Base-by-base conservation (phyloP, 1,140 invertebrate species). In the Pachyrhynchus sulphureomaculatus region DNA sequence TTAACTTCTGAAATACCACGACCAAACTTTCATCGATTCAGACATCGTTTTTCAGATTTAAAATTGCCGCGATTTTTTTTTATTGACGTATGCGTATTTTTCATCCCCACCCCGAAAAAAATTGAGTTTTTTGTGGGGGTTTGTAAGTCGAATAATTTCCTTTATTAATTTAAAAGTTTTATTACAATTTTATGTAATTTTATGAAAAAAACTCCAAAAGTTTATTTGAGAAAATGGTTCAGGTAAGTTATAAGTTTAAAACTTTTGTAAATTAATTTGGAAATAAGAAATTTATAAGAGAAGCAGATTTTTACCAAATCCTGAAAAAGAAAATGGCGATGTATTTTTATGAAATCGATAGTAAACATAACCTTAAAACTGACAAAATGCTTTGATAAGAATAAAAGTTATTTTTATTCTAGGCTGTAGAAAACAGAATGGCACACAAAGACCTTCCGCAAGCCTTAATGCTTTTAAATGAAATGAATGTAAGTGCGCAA, bases 401-500 rank as follows among this genome's bases (percentile, higher is more conserved):
- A 42, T 20, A 21, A 9, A 18, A 23, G 15, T 41, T 41, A 18
- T 41, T 42, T 29, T 26, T 26, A 17, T 54, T 54, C 42, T 21
- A 42, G 52, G 17, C 34, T 4, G 1, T 20, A 17, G 24, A 54
- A 20, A 23, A 26, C 34, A 57, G 21, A 48, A 83, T 82, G 75
- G 84, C 83, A 65, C 83, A 87, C 72, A 82, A 83, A 71, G 89
- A 93, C 73, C 76, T 92, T 41, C 84, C 86, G 10, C 85, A 89
- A 78, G 88, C 88, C 39, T 79, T 90, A 48, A 82, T 84, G 59
- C 78, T 92, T 45, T 75, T 93, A 15, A 83, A 82, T 52, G 89
- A 91, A 77, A 89, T 92, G 86, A 90, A 90, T 72, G 83, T 81
- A 49, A 89, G 88, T 79, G 86, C 88, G 15, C 80, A 88, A 64